Base-by-base conservation (phyloP, 2,888 invertebrate species). In the Elmis aenea region DNA sequence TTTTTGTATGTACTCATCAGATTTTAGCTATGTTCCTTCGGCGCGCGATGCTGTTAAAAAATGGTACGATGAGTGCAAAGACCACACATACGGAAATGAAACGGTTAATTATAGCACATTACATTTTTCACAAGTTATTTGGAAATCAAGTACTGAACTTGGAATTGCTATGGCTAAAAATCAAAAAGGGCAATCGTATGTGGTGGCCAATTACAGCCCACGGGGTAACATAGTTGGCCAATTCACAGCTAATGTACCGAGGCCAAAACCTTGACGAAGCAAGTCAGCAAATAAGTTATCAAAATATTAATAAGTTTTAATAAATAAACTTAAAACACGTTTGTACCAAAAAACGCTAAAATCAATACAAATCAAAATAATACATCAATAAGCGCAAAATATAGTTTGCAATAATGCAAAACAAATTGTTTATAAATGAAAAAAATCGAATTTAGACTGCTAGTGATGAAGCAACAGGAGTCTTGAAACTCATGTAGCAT, bases 201-300 rank as follows among this genome's bases (percentile, higher is more conserved):
- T 92, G 1, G 91, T 93, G 0, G 86, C 83, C 31, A 87, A 88
- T 63, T 91, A 91, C 57, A 75, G 76, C 56, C 90, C 91, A 1
- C 80, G 88, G 1, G 91, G 91, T 8, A 91, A 91, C 58, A 81
- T 76, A 52, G 73, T 80, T 25, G 83, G 83, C 1, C 79, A 81
- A 48, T 85, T 84, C 52, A 64, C 69, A 1, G 76, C 75, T 35
- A 85, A 85, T 55, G 83, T 85, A 3, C 71, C 74, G 3, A 81
- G 79, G 14, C 73, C 74, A 5, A 59, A 48, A 38, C 46, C 55
- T 21, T 44, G 40, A 44, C 31, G 5, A 18, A 5, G 8, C 5
- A 18, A 18, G 8, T 8, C 18, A 18, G 8, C n/a, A n/a, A n/a
- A n/a, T n/a, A n/a, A n/a, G n/a, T n/a, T n/a, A n/a, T n/a, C n/a